These are phyloP conservation scores for Euglossa dilemma DNA, from an alignment of 1,140 invertebrate species.

Conservation along the genomic window DNA sequence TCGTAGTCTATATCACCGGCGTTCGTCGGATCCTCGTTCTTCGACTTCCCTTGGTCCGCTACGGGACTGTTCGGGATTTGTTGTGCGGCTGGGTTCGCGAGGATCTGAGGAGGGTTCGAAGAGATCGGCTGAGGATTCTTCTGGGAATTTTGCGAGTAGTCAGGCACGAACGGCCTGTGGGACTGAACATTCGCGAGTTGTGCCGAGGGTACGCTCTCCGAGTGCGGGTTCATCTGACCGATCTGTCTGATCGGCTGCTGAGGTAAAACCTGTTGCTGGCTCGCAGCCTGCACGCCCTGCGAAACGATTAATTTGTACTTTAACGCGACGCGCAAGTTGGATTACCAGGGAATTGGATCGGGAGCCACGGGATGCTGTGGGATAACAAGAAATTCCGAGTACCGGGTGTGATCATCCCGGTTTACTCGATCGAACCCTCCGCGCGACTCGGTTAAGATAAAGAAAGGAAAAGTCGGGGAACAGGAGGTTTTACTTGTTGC, in stretches of 20 bases:
- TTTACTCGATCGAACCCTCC: neutral
- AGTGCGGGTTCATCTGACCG: constrained; percentile 32
- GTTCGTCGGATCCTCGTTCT: neutral
- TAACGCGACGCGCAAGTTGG: neutral
- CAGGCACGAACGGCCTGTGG: constrained; percentile 63
- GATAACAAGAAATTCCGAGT: neutral
- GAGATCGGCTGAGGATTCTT: neutral
- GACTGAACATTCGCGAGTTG: constrained; percentile 30
- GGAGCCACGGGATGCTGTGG: neutral
- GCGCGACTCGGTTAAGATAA: neutral
- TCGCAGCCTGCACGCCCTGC: neutral
- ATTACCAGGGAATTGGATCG: neutral
- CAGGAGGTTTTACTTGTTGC: constrained; percentile 14
- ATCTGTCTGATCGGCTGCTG: constrained; percentile 13
- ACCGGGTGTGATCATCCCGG: neutral
- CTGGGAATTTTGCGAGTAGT: neutral
- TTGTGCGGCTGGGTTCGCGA: neutral
- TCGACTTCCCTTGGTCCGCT: neutral
- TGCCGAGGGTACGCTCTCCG: constrained; percentile 21
- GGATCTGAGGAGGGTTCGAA: neutral
- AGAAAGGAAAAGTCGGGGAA: neutral
- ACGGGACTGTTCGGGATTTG: neutral
- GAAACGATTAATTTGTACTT: constrained; percentile 1
- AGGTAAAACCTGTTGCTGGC: constrained; percentile 47
- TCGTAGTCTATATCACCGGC: constrained; percentile 14